Conservation (phyloP, 2,113 vertebrate genomes). For the Calonectris borealis region DNA sequence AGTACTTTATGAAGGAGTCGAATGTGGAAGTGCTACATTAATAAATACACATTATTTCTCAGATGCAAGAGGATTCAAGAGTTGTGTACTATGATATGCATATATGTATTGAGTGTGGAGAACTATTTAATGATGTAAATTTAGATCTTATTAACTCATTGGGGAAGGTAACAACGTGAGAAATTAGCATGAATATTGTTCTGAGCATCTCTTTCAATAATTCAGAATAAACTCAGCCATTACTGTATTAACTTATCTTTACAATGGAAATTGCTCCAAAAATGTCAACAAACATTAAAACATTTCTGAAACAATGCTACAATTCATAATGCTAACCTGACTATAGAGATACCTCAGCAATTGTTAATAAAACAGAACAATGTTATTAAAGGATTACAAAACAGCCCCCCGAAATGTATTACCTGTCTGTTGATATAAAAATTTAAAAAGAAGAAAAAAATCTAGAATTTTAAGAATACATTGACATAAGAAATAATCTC, state of each 20-base stretch:
- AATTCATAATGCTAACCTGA: neutral
- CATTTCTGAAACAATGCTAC: neutral
- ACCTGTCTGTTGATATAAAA: neutral
- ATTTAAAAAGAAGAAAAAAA: fast-evolving
- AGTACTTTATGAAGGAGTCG: neutral
- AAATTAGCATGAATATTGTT: neutral
- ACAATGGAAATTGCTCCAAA: neutral
- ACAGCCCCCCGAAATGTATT: fast-evolving
- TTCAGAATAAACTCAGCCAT: neutral
- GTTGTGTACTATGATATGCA: neutral
- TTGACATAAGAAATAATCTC: neutral
- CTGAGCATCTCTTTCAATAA: neutral
- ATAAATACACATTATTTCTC: neutral
- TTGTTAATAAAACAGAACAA: neutral
- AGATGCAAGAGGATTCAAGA: neutral
- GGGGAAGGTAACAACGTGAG: neutral
- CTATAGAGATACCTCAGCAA: neutral
- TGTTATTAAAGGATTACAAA: neutral
- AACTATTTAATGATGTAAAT: neutral
- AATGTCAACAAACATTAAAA: neutral
- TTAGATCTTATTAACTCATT: neutral
- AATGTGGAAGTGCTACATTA: neutral
- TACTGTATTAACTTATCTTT: neutral
- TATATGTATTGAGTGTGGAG: neutral
- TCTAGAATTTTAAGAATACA: neutral